These are phyloP conservation scores for Bucco capensis DNA, from an alignment of 2,113 vertebrate genomes.

Conservation along the genomic window DNA sequence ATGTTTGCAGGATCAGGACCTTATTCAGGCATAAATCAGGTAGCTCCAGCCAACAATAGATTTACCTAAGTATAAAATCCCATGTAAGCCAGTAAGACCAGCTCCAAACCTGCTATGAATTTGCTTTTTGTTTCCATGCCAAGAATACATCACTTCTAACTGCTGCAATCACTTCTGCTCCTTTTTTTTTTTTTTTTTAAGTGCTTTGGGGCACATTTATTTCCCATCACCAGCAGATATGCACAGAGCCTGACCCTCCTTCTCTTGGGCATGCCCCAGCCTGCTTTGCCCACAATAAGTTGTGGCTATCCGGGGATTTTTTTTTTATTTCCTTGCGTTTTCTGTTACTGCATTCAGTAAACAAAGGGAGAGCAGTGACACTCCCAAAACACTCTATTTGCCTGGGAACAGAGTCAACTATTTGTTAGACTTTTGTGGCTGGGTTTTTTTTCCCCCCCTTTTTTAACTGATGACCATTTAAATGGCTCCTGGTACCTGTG, in stretches of 20 bases:
- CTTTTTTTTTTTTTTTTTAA: constrained; percentile 15
- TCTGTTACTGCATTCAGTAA: constrained; percentile 1
- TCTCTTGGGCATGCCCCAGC: constrained; percentile 52
- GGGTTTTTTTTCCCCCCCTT: neutral
- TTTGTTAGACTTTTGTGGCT: constrained; percentile 29
- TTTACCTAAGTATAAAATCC: constrained; percentile 57
- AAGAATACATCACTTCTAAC: constrained; percentile 55
- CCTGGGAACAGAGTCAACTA: constrained; percentile 32
- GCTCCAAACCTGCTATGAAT: constrained; percentile 46
- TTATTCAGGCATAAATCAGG: constrained; percentile 62
- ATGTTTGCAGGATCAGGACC: constrained; percentile 52
- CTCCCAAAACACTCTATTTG: constrained; percentile 6
- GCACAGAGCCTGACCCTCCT: neutral
- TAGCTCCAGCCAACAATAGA: constrained; percentile 56
- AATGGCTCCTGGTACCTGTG: neutral
- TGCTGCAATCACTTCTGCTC: constrained; percentile 10
- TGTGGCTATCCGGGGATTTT: neutral
- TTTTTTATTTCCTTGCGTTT: neutral
- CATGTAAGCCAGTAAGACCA: constrained; percentile 54
- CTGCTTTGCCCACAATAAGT: neutral
- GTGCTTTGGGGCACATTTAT: constrained; percentile 35
- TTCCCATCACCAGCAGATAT: constrained; percentile 15
- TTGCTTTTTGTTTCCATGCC: constrained; percentile 50
- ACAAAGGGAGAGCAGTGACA: constrained; percentile 13
- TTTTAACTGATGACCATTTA: neutral